These are phyloP conservation scores for Chymomyza caudatula DNA, from an alignment of 2,888 invertebrate species.

Conservation along the genomic window DNA sequence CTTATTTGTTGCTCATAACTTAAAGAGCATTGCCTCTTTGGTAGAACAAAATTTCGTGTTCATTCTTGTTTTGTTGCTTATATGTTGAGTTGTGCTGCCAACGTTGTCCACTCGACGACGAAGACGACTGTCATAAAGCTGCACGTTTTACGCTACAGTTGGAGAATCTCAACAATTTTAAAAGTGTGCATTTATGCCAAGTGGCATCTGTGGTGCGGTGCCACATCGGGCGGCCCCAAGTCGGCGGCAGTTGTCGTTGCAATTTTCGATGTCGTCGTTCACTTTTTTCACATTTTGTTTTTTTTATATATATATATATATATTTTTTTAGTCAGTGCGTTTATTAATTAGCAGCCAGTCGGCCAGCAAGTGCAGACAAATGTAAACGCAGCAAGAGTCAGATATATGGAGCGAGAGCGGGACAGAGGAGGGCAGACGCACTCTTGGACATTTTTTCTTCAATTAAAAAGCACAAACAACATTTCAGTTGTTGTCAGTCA, in stretches of 20 bases:
- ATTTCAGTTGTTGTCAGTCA: slow-evolving; percentile 45
- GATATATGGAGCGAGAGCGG: neutral
- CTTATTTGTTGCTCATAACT: neutral
- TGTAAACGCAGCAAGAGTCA: slow-evolving; percentile 10
- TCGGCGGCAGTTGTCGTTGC: slow-evolving; percentile 27
- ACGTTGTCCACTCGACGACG: slow-evolving; percentile 29
- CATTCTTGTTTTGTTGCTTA: slow-evolving; percentile 13
- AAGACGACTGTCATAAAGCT: slow-evolving; percentile 63
- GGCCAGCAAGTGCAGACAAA: slow-evolving; percentile 16
- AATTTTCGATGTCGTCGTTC: slow-evolving; percentile 31
- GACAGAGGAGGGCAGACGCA: neutral
- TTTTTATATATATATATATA: no score
- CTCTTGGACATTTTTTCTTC: slow-evolving; percentile 46
- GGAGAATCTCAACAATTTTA: slow-evolving; percentile 72
- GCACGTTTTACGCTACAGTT: slow-evolving; percentile 68
- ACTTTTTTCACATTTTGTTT: slow-evolving; percentile 20
- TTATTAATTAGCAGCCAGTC: slow-evolving; percentile 67
- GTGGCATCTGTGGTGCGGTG: slow-evolving; percentile 52
- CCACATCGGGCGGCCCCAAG: slow-evolving; percentile 36
- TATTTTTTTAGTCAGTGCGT: slow-evolving; percentile 37
- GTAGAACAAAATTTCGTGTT: no score
- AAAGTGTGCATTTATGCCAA: slow-evolving; percentile 74
- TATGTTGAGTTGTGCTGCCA: slow-evolving; percentile 5
- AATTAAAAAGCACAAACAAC: slow-evolving; percentile 64
- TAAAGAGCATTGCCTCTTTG: no score